These are phyloP conservation scores for Ibidorhyncha struthersii DNA, from an alignment of 2,113 vertebrate genomes.

Conservation along the genomic window DNA sequence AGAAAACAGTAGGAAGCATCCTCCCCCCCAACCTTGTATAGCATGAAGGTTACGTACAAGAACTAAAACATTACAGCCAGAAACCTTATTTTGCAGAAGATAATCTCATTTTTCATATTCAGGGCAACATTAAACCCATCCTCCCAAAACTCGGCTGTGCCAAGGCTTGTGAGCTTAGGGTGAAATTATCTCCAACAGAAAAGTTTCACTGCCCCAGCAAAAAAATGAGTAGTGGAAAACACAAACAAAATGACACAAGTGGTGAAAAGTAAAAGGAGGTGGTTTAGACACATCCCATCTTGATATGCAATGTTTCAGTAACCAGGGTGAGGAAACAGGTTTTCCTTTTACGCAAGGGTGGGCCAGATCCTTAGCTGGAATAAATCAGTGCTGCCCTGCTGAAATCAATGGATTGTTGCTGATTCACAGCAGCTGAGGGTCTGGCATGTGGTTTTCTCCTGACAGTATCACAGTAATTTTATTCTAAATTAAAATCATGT, in stretches of 20 bases:
- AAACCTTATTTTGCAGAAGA: slow-evolving; percentile 3
- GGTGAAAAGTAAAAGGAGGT: slow-evolving; percentile 40
- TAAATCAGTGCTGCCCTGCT: not conserved
- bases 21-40: not conserved
- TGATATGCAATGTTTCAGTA: not conserved
- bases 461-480: not conserved
- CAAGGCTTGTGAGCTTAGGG: not conserved
- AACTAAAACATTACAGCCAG: not conserved
- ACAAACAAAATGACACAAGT: not conserved
- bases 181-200: not conserved
- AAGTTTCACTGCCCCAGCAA: not conserved
- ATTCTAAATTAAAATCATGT: slow-evolving; percentile 20
- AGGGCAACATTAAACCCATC: not conserved
- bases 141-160: not conserved
- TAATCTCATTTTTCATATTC: not conserved
- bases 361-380: not conserved
- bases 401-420: not conserved
- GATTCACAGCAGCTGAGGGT: slow-evolving; percentile 21
- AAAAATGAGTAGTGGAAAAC: not conserved
- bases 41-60: not conserved
- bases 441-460: slow-evolving; percentile 3
- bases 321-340: slow-evolving; percentile 1
- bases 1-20: not conserved
- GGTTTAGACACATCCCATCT: not conserved
- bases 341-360: slow-evolving; percentile 25